Conservation (phyloP, 2,797 vertebrate species). For the Chelonia mydas region DNA sequence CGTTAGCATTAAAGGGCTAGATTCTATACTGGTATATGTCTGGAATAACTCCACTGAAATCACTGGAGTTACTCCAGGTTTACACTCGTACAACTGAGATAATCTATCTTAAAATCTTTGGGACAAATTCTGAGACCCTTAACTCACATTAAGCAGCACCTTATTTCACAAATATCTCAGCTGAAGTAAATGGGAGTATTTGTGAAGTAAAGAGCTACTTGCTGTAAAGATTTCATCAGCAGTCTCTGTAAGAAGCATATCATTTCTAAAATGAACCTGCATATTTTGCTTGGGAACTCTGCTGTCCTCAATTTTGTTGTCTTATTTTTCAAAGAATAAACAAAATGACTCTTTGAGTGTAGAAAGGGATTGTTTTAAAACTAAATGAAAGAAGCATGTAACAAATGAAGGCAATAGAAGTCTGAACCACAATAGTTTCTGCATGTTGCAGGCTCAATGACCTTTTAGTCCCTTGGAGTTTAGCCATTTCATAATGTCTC, state of each 20-base stretch:
- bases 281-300: neutral
- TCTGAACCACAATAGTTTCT: slow-evolving; percentile 68
- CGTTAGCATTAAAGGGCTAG: neutral
- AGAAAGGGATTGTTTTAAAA: slow-evolving; percentile 65
- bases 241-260: neutral
- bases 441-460: slow-evolving; percentile 77
- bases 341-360: slow-evolving; percentile 35
- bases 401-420: slow-evolving; percentile 46
- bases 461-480: slow-evolving; percentile 82
- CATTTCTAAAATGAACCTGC: slow-evolving; percentile 9
- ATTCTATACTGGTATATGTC: neutral
- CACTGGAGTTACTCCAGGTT: neutral
- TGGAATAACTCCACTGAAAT: neutral
- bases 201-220: neutral
- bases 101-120: neutral
- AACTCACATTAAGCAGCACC: neutral
- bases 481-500: slow-evolving; percentile 86
- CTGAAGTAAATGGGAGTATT: neutral
- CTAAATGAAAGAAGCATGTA: slow-evolving; percentile 25
- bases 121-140: neutral
- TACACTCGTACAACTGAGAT: neutral
- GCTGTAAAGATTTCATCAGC: neutral
- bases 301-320: neutral
- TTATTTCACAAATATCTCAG: neutral
- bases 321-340: slow-evolving; percentile 43